Base-by-base conservation (phyloP, 2,888 invertebrate genomes). In the Lamellibrachia columna region DNA sequence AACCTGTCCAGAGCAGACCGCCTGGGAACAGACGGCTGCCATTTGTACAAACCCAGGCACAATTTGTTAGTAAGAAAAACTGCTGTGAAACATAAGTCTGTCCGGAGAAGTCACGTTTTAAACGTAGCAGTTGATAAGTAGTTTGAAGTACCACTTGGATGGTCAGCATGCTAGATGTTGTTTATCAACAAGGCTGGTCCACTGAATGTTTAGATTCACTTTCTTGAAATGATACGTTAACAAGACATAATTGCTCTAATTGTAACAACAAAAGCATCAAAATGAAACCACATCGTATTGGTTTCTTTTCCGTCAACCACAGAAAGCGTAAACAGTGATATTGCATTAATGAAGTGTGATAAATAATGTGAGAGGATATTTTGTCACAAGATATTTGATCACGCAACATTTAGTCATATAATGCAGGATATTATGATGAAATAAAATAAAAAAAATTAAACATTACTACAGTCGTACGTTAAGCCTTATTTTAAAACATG, bases 61-160 rank as follows among this genome's bases (percentile, higher is more conserved):
- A 75, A 75, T 75, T 75, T 75, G 75, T 75, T 75, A 22, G 75
- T 75, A 15, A 75, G 75, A 75, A 75, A 75, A 75, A 75, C 75
- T 75, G 15, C 11, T 58, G 75, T n/a, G n/a, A 75, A 75, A 75
- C 75, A n/a, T 75, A 75, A 15, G n/a, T 40, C 40, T 22, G 3
- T 8, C 58, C 15, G n/a, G 22, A 75, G 22, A 75, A 3, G 22
- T 11, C 75, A 75, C 75, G 22, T 75, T 3, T 15, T 22, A 22
- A 75, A 75, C 75, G n/a, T 75, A 22, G 22, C 6, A 3, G 75
- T 75, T 75, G 15, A 75, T 75, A 75, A 75, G 75, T 75, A 75
- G 75, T 22, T 75, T 75, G 22, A n/a, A 75, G 75, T 75, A 22
- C 15, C 75, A 75, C 75, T 75, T 75, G 75, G 15, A 75, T 75